Base-by-base conservation (phyloP, 2,888 invertebrate genomes). In the Apamea anceps region DNA sequence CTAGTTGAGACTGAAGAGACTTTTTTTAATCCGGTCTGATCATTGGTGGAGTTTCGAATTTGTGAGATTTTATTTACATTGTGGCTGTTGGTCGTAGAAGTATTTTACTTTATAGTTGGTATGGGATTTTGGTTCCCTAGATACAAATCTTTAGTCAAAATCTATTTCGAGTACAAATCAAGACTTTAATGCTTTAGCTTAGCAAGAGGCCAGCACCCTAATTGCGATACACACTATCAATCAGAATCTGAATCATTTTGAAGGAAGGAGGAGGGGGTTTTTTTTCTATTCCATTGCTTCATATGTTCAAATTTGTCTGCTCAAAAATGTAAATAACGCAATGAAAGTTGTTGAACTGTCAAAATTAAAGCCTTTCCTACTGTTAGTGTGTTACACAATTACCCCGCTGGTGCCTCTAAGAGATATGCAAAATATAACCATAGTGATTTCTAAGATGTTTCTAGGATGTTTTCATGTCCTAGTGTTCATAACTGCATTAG, bases 21-120 rank as follows among this genome's bases (percentile, higher is more conserved):
- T 77, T 85, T 77, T 85, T 78, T 85, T 63, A 65, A 72, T 87
- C 77, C 81, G 85, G 75, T 72, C 28, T 0, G 15, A 42, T 13
- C 28, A 57, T 67, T 72, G 74, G 37, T 68, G 45, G 62, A 15
- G 54, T 78, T 37, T 25, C 12, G 48, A 51, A 63, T 73, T 62
- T 62, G 37, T 70, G 28, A 21, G 42, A n/a, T 68, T 72, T 32
- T 67, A 37, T 72, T 81, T 42, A 54, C 48, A 10, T 62, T 62
- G 18, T 28, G 25, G 8, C 8, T 48, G 28, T n/a, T 18, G 13
- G 42, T 51, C n/a, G n/a, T 60, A n/a, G 2, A n/a, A 60, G n/a
- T 60, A n/a, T n/a, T 2, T 21, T 32, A 32, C 32, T 32, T n/a
- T n/a, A n/a, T n/a, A n/a, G n/a, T n/a, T n/a, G n/a, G n/a, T 42